Evolutionary conservation across 2,797 vertebrate species (phyloP).

Genomic region (Allenopithecus nigroviridis): DNA sequence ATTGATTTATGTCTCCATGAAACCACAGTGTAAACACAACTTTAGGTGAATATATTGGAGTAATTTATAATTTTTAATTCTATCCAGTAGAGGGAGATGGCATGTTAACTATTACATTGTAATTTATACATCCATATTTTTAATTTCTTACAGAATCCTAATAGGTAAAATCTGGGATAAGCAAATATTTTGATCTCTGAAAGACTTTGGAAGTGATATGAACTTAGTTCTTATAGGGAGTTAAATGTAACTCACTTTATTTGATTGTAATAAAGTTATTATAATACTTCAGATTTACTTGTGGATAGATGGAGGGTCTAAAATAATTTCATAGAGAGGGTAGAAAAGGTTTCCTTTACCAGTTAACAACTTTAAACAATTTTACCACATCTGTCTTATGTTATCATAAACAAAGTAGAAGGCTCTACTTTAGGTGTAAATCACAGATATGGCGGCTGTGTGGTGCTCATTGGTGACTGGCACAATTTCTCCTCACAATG

Average conservation of each 20-base stretch:
- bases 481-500: background rate
- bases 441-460: accelerated
- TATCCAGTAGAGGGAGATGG: constrained; percentile 44
- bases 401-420: background rate
- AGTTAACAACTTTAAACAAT: background rate
- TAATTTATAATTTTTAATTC: background rate
- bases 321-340: background rate
- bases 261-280: background rate
- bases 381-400: background rate
- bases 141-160: background rate
- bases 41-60: background rate
- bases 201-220: background rate
- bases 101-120: background rate
- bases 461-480: background rate
- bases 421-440: background rate
- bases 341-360: background rate
- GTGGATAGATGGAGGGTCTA: background rate
- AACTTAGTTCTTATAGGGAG: background rate
- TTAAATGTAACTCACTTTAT: background rate
- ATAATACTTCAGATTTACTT: background rate
- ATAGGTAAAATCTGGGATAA: background rate
- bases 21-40: background rate
- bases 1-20: background rate
- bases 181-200: background rate
- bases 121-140: background rate